These are phyloP conservation scores for Sander lucioperca DNA, from an alignment of 2,113 vertebrate genomes.

Conservation along the genomic window DNA sequence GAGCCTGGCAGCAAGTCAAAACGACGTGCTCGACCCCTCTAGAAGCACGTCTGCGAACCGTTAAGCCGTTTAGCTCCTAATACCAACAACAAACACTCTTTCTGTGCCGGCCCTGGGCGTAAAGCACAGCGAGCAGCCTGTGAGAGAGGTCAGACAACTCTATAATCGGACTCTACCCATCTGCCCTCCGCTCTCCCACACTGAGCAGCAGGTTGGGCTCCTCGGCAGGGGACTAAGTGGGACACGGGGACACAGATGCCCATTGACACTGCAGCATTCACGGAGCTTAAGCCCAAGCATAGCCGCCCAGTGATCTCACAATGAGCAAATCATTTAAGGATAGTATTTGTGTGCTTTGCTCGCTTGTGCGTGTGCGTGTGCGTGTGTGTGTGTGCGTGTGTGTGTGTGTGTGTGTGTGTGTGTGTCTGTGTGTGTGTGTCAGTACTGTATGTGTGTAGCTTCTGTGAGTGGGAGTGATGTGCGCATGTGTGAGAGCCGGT, in stretches of 20 bases:
- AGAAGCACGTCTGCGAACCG: conserved; percentile 78
- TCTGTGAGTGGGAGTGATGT: conserved; percentile 32
- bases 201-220: conserved; percentile 75
- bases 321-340: conserved; percentile 67
- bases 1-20: conserved; percentile 76
- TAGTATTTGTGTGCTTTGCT: conserved; percentile 21
- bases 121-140: conserved; percentile 70
- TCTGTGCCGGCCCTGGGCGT: conserved; percentile 72
- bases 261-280: conserved; percentile 74
- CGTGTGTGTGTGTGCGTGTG: neutral
- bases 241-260: conserved; percentile 80
- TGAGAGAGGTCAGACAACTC: conserved; percentile 81
- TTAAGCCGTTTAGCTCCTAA: conserved; percentile 85
- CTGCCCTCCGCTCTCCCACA: conserved; percentile 79
- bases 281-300: conserved; percentile 60
- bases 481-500: conserved; percentile 49
- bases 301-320: conserved; percentile 55
- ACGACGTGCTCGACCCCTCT: conserved; percentile 71
- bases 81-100: conserved; percentile 84
- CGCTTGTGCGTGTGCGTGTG: neutral
- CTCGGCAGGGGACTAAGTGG: conserved; percentile 79
- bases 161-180: conserved; percentile 83
- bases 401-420: neutral
- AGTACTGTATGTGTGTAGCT: neutral
- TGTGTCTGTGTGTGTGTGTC: no score